These are phyloP conservation scores for Antigone vipio DNA, from an alignment of 2,113 vertebrate species.

Conservation along the genomic window DNA sequence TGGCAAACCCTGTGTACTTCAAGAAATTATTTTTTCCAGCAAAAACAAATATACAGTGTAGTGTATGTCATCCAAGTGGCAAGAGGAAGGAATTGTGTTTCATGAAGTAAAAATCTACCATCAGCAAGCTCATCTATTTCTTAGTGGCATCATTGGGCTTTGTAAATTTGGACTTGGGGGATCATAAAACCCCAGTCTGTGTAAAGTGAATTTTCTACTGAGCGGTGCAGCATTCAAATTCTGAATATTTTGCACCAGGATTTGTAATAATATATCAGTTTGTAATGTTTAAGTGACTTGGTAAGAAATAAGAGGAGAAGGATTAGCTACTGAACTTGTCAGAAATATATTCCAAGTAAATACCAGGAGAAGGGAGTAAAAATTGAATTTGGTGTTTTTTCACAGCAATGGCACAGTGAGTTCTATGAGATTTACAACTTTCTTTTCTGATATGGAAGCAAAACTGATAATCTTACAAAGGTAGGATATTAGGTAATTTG, in stretches of 20 bases:
- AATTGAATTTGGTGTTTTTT: not conserved
- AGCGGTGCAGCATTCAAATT: not conserved
- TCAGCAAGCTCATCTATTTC: not conserved
- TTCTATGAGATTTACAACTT: not conserved
- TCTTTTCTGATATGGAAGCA: not conserved
- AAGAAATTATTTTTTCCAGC: not conserved
- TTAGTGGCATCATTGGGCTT: not conserved
- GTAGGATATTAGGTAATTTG: not conserved
- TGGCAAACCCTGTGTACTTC: not conserved
- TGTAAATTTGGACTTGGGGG: not conserved
- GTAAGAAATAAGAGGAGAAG: not conserved
- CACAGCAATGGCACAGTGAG: not conserved
- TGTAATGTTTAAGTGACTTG: not conserved
- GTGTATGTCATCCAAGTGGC: not conserved
- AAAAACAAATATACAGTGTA: not conserved
- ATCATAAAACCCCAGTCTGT: not conserved
- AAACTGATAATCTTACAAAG: not conserved
- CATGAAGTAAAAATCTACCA: not conserved
- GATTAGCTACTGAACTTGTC: not conserved
- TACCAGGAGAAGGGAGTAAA: not conserved
- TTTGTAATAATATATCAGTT: not conserved
- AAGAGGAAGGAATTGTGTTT: not conserved
- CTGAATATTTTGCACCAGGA: not conserved
- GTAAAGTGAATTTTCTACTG: not conserved
- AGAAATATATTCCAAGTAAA: not conserved